Percentiles rank a stretch among this genome's conserved stretches.
Evolutionary conservation across 2,113 vertebrate species (phyloP).

Genomic region (Onychostoma macrolepis): DNA sequence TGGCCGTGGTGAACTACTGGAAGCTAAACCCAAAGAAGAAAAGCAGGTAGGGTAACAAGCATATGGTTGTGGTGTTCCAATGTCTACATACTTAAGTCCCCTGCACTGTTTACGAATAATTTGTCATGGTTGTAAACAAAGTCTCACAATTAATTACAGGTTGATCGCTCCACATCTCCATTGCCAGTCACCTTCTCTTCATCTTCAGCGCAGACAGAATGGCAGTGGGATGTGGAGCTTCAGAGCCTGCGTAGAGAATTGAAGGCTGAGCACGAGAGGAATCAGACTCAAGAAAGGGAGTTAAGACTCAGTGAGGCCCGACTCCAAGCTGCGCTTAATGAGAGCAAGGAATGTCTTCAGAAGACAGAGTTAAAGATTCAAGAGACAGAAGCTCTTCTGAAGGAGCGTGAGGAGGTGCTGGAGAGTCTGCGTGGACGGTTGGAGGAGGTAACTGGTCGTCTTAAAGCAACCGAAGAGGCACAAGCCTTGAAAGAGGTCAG

Average conservation of each 20-base stretch:
- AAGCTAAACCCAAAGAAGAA: constrained; percentile 9
- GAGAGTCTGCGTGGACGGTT: constrained; percentile 79
- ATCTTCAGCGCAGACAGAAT: constrained; percentile 71
- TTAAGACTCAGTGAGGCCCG: constrained; percentile 72
- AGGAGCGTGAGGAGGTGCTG: constrained; percentile 77
- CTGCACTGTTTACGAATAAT: not conserved
- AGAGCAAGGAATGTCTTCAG: constrained; percentile 77
- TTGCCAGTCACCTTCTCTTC: constrained; percentile 35
- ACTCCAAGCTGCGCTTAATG: constrained; percentile 80
- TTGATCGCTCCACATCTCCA: constrained; percentile 19
- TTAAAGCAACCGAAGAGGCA: constrained; percentile 78
- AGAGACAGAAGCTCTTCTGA: constrained; percentile 63
- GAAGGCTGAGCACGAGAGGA: constrained; percentile 61
- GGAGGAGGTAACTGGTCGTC: constrained; percentile 76
- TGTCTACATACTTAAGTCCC: no score
- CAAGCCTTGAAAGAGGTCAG: constrained; percentile 84
- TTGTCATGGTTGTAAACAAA: not conserved
- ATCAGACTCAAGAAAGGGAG: constrained; percentile 69
- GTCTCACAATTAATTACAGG: constrained; percentile 24
- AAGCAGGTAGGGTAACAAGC: not conserved
- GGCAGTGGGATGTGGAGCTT: constrained; percentile 76
- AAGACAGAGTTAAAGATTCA: constrained; percentile 75
- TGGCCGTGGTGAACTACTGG: not conserved
- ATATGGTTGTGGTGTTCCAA: not conserved
- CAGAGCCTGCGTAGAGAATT: constrained; percentile 63